These are phyloP conservation scores for Monopis laevigella DNA, from an alignment of 2,888 invertebrate genomes.

Conservation along the genomic window DNA sequence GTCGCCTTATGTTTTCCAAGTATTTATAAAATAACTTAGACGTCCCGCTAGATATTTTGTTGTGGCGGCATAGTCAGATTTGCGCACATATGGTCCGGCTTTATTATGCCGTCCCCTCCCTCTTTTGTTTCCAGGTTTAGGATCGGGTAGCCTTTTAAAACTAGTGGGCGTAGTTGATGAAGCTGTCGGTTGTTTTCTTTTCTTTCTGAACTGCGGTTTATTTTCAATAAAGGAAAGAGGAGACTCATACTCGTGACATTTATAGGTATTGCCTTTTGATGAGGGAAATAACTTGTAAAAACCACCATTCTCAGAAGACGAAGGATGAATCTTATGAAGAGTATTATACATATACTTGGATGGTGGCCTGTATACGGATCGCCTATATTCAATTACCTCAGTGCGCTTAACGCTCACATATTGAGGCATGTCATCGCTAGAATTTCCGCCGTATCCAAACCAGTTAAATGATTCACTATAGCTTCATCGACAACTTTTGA, in stretches of 20 bases:
- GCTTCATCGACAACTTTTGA: not conserved
- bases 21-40: slow-evolving; percentile 9
- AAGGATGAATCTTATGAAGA: not conserved
- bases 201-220: not conserved
- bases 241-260: slow-evolving; percentile 6
- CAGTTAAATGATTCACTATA: not conserved
- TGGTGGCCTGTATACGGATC: not conserved
- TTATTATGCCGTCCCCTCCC: not conserved
- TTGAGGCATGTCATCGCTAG: not conserved
- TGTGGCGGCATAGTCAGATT: too few species aligned
- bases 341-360: not conserved
- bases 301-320: not conserved
- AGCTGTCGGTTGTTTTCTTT: not conserved
- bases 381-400: not conserved
- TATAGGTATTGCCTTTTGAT: not conserved
- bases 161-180: not conserved
- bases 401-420: not conserved
- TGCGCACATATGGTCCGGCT: not conserved
- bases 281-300: not conserved
- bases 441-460: not conserved
- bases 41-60: slow-evolving; percentile 8
- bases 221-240: not conserved
- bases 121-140: not conserved
- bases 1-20: not conserved
- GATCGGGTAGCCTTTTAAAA: not conserved